Conservation (phyloP, 2,888 invertebrate species). For the Leptothorax acervorum region DNA sequence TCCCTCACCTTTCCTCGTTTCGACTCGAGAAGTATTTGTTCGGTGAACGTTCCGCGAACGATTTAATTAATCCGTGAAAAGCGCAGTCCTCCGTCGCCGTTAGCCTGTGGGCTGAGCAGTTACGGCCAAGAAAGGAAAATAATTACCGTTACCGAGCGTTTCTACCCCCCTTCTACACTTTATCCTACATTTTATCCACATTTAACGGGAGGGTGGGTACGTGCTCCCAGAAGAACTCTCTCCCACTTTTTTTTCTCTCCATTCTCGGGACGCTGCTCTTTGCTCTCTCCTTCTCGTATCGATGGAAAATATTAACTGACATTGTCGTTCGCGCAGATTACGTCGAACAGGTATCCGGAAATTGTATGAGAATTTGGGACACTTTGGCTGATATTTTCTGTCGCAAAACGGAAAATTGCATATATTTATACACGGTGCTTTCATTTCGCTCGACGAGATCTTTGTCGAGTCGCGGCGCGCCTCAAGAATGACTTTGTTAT, state of each 20-base stretch:
- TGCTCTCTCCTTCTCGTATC: slow-evolving; percentile 28
- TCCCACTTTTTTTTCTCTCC: background rate
- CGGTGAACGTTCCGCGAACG: slow-evolving; percentile 75
- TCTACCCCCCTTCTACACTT: slow-evolving; percentile 67
- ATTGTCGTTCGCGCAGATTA: slow-evolving; percentile 67
- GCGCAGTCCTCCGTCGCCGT: slow-evolving; percentile 74
- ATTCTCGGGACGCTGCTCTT: background rate
- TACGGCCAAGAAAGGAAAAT: slow-evolving; percentile 77
- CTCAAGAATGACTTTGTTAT: background rate
- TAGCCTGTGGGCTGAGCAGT: slow-evolving; percentile 69
- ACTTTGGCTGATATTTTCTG: background rate
- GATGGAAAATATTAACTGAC: slow-evolving; percentile 65
- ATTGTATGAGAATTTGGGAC: slow-evolving; percentile 56
- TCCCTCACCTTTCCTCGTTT: slow-evolving; percentile 50
- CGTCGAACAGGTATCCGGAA: slow-evolving; percentile 59
- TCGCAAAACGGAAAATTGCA: background rate
- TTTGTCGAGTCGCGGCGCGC: background rate
- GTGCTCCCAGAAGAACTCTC: slow-evolving; percentile 1
- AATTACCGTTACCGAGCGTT: slow-evolving; percentile 75
- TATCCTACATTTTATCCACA: slow-evolving; percentile 63
- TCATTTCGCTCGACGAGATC: slow-evolving; percentile 1
- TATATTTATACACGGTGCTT: background rate
- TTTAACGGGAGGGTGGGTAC: slow-evolving; percentile 1
- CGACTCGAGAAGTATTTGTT: slow-evolving; percentile 76
- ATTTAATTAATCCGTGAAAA: slow-evolving; percentile 81